Percentiles rank a stretch among this genome's conserved stretches.
phyloP scores from a whole-genome alignment of 2,113 vertebrate species.

The Hippoglossus stenolepis region DNA sequence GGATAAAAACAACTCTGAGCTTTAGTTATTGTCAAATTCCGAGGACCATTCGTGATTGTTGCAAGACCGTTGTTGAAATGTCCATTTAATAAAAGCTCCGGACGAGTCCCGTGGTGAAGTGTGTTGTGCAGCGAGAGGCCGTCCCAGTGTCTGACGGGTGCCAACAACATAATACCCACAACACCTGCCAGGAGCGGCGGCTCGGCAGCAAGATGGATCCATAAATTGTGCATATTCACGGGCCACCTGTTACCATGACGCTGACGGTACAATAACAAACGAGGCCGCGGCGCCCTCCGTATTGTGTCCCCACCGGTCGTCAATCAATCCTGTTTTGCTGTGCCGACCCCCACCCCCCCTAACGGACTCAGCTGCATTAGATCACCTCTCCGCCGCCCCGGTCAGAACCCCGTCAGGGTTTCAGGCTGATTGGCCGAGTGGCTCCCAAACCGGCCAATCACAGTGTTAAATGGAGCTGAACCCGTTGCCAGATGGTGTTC shows the following conservation, averaged over 20 bases:
- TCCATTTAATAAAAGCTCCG: no score
- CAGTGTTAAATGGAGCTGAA: conserved; percentile 69
- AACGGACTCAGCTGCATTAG: conserved; percentile 2
- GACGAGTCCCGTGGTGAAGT: no score
- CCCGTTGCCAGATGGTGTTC: conserved; percentile 65
- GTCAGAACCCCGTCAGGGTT: conserved; percentile 47
- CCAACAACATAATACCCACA: conserved; percentile 38
- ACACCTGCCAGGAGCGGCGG: conserved; percentile 36
- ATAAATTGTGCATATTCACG: conserved; percentile 18
- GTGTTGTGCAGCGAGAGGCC: no score
- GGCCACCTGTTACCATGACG: conserved; percentile 38
- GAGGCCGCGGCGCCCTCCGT: conserved; percentile 15
- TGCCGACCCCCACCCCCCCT: background rate
- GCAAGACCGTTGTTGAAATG: no score
- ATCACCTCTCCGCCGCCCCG: conserved; percentile 1
- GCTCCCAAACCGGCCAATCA: conserved; percentile 46
- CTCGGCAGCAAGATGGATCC: conserved; percentile 36
- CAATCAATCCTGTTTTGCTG: conserved; percentile 40
- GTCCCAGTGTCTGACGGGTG: background rate
- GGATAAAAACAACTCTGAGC: no score
- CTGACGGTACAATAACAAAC: conserved; percentile 16
- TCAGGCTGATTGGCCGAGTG: conserved; percentile 48
- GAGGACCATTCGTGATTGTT: no score
- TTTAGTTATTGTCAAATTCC: no score
- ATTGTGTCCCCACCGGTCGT: conserved; percentile 24